phyloP scores from a whole-genome alignment of 2,888 invertebrate genomes.

The Osmoderma eremita region DNA sequence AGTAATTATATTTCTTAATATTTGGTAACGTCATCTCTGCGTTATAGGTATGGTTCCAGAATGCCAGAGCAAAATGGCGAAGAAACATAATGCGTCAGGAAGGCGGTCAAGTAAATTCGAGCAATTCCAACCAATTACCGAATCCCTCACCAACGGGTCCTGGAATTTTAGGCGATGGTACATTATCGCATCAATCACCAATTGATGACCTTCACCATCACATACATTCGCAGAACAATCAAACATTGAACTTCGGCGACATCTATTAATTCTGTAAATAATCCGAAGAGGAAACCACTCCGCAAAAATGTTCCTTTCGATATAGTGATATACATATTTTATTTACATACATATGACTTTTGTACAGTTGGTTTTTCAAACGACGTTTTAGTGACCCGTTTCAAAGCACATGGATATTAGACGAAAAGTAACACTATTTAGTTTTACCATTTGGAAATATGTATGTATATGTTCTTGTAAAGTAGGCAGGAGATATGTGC shows the following conservation, averaged over 20 bases:
- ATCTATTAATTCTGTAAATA: conserved; percentile 57
- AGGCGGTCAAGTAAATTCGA: conserved; percentile 61
- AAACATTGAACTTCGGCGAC: conserved; percentile 61
- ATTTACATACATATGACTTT: neutral
- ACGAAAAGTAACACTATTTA: conserved; percentile 6
- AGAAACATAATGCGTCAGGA: conserved; percentile 92
- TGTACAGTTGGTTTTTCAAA: conserved; percentile 33
- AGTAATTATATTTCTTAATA: too few relatives aligned
- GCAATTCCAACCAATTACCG: conserved; percentile 54
- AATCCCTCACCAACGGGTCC: conserved; percentile 58
- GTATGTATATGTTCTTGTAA: conserved; percentile 16
- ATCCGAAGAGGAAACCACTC: conserved; percentile 5
- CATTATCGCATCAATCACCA: conserved; percentile 65
- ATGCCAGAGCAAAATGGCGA: conserved; percentile 98
- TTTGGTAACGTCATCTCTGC: too few relatives aligned
- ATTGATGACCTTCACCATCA: conserved; percentile 68
- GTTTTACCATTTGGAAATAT: conserved; percentile 14
- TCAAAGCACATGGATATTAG: conserved; percentile 9
- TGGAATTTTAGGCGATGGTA: conserved; percentile 63
- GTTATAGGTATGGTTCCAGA: conserved; percentile 99
- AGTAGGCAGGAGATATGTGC: conserved; percentile 39
- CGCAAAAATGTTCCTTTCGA: conserved; percentile 37
- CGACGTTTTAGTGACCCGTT: conserved; percentile 17
- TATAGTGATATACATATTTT: conserved; percentile 33
- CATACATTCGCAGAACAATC: conserved; percentile 64